phyloP scores from a whole-genome alignment of 2,113 vertebrate genomes.

The Gavialis gangeticus region DNA sequence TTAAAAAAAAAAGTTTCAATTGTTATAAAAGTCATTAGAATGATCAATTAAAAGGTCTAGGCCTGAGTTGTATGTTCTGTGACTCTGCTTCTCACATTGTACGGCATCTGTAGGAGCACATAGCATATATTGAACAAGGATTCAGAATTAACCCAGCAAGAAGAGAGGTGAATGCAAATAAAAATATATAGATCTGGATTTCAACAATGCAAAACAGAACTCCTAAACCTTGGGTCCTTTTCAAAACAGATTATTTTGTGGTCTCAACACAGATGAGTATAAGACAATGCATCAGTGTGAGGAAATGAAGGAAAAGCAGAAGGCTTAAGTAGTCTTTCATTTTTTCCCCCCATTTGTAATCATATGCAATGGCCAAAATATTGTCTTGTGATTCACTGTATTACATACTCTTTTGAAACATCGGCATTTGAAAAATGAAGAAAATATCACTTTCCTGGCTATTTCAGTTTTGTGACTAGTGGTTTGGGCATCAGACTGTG shows the following conservation, averaged over 20 bases:
- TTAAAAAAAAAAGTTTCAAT: background rate
- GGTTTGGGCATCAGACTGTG: background rate
- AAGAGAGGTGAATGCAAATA: background rate
- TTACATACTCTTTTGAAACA: background rate
- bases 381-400: fast-evolving
- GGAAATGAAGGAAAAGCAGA: background rate
- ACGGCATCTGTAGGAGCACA: background rate
- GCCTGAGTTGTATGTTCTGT: background rate
- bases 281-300: background rate
- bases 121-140: background rate
- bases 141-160: background rate
- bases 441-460: background rate
- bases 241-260: background rate
- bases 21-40: background rate
- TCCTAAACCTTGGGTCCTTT: background rate
- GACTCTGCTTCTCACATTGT: background rate
- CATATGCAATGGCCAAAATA: too few species aligned
- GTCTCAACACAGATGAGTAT: background rate
- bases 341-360: background rate
- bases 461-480: background rate
- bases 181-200: background rate
- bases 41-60: background rate
- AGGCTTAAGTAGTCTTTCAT: background rate
- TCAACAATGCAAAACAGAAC: background rate
- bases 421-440: background rate